Conservation (phyloP, 2,113 vertebrate species). For the Astatotilapia flaviijosephi region DNA sequence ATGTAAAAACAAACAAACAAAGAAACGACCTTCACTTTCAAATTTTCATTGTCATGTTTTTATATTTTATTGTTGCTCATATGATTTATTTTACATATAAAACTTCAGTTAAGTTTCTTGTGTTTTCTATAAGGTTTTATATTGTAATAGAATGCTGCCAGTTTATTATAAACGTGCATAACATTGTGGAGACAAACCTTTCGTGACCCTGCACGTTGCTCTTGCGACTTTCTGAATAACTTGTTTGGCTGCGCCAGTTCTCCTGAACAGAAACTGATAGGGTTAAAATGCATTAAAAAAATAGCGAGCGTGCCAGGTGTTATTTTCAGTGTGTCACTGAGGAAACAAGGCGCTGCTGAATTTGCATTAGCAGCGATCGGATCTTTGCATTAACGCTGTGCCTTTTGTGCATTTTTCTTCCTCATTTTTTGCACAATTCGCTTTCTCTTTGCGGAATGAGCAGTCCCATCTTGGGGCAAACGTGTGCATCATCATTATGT, state of each 20-base stretch:
- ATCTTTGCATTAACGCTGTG: not conserved
- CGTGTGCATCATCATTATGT: not conserved
- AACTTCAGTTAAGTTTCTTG: not conserved
- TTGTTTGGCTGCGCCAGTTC: not conserved
- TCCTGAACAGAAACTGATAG: not conserved
- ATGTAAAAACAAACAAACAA: not conserved
- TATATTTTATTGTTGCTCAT: not conserved
- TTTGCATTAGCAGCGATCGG: not conserved
- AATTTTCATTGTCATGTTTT: fast-evolving
- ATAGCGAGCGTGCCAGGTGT: not conserved
- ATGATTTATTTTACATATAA: not conserved
- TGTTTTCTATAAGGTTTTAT: not conserved
- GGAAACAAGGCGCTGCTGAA: not conserved
- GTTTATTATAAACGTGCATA: not conserved
- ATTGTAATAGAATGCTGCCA: not conserved
- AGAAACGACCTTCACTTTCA: not conserved
- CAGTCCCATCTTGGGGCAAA: not conserved
- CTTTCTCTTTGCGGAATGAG: fast-evolving
- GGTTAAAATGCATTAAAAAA: fast-evolving
- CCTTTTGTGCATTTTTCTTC: not conserved
- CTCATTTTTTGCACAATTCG: not conserved
- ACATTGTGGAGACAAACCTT: not conserved
- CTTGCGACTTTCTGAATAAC: not conserved
- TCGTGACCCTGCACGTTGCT: not conserved
- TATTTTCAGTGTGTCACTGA: not conserved